Conservation (phyloP, 1,140 invertebrate species). For the Whitmania pigra region DNA sequence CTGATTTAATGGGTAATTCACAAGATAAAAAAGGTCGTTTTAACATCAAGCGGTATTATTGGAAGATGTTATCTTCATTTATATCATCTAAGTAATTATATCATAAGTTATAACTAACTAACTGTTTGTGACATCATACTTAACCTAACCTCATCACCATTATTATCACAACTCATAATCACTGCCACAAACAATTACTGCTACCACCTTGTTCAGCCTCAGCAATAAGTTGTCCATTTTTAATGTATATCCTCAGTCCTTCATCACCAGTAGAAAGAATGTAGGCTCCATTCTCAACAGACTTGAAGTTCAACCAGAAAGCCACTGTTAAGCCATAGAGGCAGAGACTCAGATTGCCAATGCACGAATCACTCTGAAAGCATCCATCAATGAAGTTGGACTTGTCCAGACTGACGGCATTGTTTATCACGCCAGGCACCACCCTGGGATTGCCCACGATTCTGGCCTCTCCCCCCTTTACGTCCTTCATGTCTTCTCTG, state of each 20-base stretch:
- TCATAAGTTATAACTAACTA: too few relatives aligned
- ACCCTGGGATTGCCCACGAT: slow-evolving; percentile 26
- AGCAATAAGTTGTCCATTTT: slow-evolving; percentile 29
- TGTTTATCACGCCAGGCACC: slow-evolving; percentile 30
- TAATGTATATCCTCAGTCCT: slow-evolving; percentile 31
- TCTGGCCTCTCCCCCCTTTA: slow-evolving; percentile 4
- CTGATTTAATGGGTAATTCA: neutral
- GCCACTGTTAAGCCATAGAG: slow-evolving; percentile 35
- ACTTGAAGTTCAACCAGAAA: slow-evolving; percentile 33
- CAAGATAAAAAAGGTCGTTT: too few relatives aligned
- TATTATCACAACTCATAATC: neutral
- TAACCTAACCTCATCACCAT: neutral
- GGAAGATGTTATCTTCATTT: too few relatives aligned
- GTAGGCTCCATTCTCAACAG: slow-evolving; percentile 27
- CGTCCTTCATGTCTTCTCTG: neutral
- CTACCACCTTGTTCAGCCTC: slow-evolving; percentile 28
- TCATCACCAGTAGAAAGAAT: slow-evolving; percentile 27
- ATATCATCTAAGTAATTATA: too few relatives aligned
- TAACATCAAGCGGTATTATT: too few relatives aligned
- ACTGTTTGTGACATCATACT: neutral
- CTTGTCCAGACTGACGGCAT: slow-evolving; percentile 29
- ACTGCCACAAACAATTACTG: slow-evolving; percentile 10
- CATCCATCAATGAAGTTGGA: slow-evolving; percentile 33
- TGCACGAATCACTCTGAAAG: slow-evolving; percentile 30
- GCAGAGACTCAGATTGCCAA: slow-evolving; percentile 33